Conservation (phyloP, 2,888 invertebrate species). For the Coenonympha arcania region DNA sequence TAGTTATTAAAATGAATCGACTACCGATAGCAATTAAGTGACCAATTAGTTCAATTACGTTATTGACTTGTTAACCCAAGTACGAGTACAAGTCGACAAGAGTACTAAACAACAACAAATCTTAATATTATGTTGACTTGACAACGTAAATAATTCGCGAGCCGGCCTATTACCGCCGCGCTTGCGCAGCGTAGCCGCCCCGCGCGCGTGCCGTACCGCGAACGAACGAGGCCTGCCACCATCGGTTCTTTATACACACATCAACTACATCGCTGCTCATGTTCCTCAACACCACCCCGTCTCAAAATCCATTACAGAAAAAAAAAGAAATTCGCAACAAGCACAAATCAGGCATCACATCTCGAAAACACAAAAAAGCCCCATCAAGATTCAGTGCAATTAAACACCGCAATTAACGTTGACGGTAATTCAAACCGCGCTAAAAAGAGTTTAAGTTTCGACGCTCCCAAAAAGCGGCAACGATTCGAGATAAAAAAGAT, state of each 20-base stretch:
- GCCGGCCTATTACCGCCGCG: slow-evolving; percentile 58
- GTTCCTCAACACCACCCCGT: not conserved
- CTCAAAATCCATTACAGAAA: not conserved
- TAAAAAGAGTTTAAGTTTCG: slow-evolving; percentile 24
- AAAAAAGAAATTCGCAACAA: not conserved
- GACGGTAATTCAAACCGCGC: slow-evolving; percentile 23
- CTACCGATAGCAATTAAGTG: slow-evolving; percentile 6
- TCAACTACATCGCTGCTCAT: slow-evolving; percentile 26
- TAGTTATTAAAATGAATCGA: slow-evolving; percentile 1
- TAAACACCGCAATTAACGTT: slow-evolving; percentile 25
- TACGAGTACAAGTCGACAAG: slow-evolving; percentile 17
- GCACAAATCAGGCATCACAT: not conserved
- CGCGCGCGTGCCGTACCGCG: slow-evolving; percentile 51
- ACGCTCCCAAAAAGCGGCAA: slow-evolving; percentile 26
- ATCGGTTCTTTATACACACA: slow-evolving; percentile 14
- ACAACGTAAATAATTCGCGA: slow-evolving; percentile 67
- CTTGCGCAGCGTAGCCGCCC: slow-evolving; percentile 59
- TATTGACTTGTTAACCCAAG: slow-evolving; percentile 18
- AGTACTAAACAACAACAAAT: slow-evolving; percentile 60
- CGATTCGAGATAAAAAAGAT: slow-evolving; percentile 28
- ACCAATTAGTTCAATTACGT: slow-evolving; percentile 14
- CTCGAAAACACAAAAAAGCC: slow-evolving; percentile 15
- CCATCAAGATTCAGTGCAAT: slow-evolving; percentile 22
- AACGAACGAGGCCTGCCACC: slow-evolving; percentile 7
- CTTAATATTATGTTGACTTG: slow-evolving; percentile 68